A percentile compares a stretch with the other conserved stretches of the same genome.
phyloP scores from a whole-genome alignment of 2,888 invertebrate species.

The Leptinotarsa juncta region DNA sequence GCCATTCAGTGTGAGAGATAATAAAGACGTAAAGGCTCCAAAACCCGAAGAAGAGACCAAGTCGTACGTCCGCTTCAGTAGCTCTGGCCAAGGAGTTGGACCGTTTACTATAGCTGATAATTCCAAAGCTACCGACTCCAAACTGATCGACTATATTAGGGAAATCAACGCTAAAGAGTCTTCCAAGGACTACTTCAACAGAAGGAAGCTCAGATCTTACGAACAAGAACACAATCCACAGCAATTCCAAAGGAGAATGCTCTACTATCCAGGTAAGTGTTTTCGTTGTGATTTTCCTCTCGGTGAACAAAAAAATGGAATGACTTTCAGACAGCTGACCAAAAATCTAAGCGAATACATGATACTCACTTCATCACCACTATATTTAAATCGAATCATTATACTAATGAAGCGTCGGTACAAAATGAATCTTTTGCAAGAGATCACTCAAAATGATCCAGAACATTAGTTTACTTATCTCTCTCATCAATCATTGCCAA shows the following conservation, averaged over 20 bases:
- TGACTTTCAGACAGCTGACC: too few species aligned
- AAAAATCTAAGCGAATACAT: too few species aligned
- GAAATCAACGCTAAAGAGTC: slow-evolving; percentile 76
- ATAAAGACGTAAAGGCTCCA: slow-evolving; percentile 55
- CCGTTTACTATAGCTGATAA: slow-evolving; percentile 75
- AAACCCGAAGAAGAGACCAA: slow-evolving; percentile 40
- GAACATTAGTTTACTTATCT: too few species aligned
- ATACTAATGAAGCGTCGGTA: too few species aligned
- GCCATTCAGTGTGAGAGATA: slow-evolving; percentile 73
- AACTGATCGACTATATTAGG: slow-evolving; percentile 75
- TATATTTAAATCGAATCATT: too few species aligned
- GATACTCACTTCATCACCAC: too few species aligned
- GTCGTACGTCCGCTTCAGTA: slow-evolving; percentile 46
- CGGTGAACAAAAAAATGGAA: too few species aligned
- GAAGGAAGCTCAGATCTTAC: slow-evolving; percentile 64
- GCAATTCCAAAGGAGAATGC: slow-evolving; percentile 78
- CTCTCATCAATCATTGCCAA: too few species aligned
- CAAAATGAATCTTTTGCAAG: too few species aligned
- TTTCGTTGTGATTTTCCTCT: too few species aligned
- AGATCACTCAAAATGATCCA: too few species aligned
- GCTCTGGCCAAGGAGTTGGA: slow-evolving; percentile 65
- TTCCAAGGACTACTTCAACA: slow-evolving; percentile 72
- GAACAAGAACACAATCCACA: slow-evolving; percentile 67
- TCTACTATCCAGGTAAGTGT: slow-evolving; percentile 72
- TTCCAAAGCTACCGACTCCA: slow-evolving; percentile 69